These are phyloP conservation scores for Cheirogaleus major DNA, from an alignment of 2,797 vertebrate genomes.

Conservation along the genomic window DNA sequence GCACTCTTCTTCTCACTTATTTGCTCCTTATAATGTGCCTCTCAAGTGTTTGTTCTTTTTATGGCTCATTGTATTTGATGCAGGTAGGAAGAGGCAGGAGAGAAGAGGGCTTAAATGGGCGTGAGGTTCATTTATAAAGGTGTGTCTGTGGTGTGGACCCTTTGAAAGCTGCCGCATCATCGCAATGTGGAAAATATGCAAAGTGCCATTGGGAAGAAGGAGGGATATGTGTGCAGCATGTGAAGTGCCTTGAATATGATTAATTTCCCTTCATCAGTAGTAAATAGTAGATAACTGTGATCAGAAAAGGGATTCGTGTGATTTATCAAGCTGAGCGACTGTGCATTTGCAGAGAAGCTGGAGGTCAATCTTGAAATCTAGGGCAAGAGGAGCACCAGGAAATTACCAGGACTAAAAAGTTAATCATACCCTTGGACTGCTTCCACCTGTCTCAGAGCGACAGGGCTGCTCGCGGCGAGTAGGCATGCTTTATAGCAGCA, in stretches of 20 bases:
- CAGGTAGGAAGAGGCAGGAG: not conserved
- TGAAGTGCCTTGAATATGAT: conserved; percentile 82
- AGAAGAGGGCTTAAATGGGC: not conserved
- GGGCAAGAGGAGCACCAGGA: conserved; percentile 84
- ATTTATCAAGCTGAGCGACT: conserved; percentile 87
- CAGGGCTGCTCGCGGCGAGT: conserved; percentile 68
- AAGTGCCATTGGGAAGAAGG: conserved; percentile 76
- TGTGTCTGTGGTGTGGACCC: not conserved
- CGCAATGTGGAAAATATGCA: conserved; percentile 80
- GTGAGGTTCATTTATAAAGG: conserved; percentile 8
- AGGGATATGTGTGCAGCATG: conserved; percentile 76
- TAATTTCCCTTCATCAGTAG: conserved; percentile 82
- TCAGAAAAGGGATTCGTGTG: conserved; percentile 84
- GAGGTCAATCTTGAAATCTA: conserved; percentile 87
- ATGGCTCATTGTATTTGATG: not conserved
- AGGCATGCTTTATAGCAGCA: conserved; percentile 79
- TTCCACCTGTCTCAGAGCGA: conserved; percentile 86
- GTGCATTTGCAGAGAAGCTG: conserved; percentile 83
- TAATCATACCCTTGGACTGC: conserved; percentile 85
- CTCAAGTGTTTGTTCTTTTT: not conserved
- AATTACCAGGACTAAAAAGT: conserved; percentile 86
- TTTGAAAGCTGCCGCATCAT: conserved; percentile 3
- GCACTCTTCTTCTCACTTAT: not conserved
- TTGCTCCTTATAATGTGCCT: not conserved
- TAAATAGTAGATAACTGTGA: conserved; percentile 87